Conservation (phyloP, 2,113 vertebrate species). For the Phainopepla nitens region DNA sequence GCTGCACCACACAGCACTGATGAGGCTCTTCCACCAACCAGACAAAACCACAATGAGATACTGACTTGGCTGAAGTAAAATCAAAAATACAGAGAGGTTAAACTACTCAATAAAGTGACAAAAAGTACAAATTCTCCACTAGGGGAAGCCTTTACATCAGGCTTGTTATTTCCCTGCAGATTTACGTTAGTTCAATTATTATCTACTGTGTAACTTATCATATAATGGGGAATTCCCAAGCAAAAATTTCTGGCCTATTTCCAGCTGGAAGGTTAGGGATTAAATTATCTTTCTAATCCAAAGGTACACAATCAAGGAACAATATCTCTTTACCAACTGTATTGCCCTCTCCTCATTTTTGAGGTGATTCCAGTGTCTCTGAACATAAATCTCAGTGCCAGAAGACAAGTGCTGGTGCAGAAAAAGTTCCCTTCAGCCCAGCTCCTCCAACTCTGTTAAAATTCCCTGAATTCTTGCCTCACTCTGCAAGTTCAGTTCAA, state of each 20-base stretch:
- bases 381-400: background rate
- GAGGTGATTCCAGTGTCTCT: background rate
- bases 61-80: background rate
- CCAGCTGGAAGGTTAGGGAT: background rate
- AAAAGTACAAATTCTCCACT: background rate
- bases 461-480: background rate
- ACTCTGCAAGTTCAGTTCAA: background rate
- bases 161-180: background rate
- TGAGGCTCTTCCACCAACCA: background rate
- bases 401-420: background rate
- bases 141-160: background rate
- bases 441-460: background rate
- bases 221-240: background rate
- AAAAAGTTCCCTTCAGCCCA: background rate
- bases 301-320: background rate
- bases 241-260: background rate
- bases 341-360: background rate
- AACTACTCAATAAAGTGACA: background rate
- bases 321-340: background rate
- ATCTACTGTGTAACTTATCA: background rate
- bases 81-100: background rate
- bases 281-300: slow-evolving; percentile 11
- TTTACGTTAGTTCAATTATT: background rate
- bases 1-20: background rate
- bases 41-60: background rate